phyloP scores from a whole-genome alignment of 2,113 vertebrate species.

The Hemichromis elongatus region DNA sequence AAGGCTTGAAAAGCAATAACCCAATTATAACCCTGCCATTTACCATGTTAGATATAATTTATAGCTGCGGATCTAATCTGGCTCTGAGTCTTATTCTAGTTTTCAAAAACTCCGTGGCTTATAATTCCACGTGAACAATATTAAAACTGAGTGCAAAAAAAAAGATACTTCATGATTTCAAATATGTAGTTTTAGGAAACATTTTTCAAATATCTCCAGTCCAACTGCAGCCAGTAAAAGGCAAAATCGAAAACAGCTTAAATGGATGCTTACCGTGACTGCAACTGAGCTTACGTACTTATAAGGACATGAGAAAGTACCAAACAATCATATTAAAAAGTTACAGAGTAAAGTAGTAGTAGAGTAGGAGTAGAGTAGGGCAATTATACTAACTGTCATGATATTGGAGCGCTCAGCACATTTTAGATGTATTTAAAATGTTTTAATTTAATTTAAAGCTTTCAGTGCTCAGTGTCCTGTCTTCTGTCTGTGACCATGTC shows the following conservation, averaged over 20 bases:
- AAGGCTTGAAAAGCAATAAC: slow-evolving; percentile 5
- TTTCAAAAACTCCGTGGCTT: neutral
- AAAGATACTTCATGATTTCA: neutral
- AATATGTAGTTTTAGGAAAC: neutral
- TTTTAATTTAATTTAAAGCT: neutral
- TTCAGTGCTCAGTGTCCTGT: neutral
- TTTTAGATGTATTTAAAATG: neutral
- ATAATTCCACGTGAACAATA: neutral
- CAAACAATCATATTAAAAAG: neutral
- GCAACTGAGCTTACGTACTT: neutral
- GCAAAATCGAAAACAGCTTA: neutral
- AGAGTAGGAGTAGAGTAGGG: neutral
- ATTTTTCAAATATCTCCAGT: neutral
- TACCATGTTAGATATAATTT: neutral
- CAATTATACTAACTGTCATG: neutral
- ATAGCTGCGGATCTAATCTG: neutral
- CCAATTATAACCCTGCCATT: neutral
- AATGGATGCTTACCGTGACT: neutral
- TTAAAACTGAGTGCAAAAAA: neutral
- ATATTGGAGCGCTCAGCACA: neutral
- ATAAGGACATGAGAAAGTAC: neutral
- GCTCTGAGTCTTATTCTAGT: neutral
- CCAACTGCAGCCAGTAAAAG: neutral
- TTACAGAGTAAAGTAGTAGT: too few relatives aligned
- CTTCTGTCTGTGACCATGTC: neutral